Conservation (phyloP, 1,140 invertebrate species). For the Plectrocnemia conspersa region DNA sequence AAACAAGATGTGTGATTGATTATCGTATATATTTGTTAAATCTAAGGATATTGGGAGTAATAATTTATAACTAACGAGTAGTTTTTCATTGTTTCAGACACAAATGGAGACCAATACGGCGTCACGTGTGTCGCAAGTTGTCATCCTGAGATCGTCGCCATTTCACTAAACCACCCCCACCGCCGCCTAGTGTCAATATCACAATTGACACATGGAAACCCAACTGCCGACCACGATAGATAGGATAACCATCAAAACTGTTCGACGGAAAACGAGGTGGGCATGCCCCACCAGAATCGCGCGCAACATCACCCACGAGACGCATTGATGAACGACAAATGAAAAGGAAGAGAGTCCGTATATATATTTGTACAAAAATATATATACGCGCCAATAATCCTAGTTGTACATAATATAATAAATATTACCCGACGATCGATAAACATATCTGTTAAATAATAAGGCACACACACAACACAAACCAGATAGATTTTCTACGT, state of each 20-base stretch:
- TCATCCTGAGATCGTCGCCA: not conserved
- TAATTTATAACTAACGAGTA: too few species aligned
- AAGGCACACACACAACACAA: conserved; percentile 8
- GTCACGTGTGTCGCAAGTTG: not conserved
- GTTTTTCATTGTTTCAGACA: too few species aligned
- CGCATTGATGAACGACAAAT: conserved; percentile 6
- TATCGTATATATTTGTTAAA: too few species aligned
- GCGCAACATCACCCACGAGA: conserved; percentile 1
- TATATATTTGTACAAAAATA: not conserved
- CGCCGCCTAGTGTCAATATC: not conserved
- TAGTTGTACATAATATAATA: not conserved
- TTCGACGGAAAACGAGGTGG: conserved; percentile 28
- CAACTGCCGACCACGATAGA: conserved; percentile 23
- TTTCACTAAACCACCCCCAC: too few species aligned
- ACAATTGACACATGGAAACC: conserved; percentile 30
- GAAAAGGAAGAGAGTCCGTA: too few species aligned
- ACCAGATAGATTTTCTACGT: conserved; percentile 7
- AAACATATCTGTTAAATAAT: conserved; percentile 15
- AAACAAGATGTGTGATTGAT: too few species aligned
- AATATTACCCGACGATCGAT: conserved; percentile 16
- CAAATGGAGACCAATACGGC: too few species aligned
- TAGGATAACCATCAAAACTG: conserved; percentile 32
- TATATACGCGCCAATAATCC: conserved; percentile 2
- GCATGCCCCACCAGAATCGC: conserved; percentile 11
- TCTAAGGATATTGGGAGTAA: too few species aligned